These are phyloP conservation scores for Vanessa tameamea DNA, from an alignment of 1,140 invertebrate species.

Conservation along the genomic window DNA sequence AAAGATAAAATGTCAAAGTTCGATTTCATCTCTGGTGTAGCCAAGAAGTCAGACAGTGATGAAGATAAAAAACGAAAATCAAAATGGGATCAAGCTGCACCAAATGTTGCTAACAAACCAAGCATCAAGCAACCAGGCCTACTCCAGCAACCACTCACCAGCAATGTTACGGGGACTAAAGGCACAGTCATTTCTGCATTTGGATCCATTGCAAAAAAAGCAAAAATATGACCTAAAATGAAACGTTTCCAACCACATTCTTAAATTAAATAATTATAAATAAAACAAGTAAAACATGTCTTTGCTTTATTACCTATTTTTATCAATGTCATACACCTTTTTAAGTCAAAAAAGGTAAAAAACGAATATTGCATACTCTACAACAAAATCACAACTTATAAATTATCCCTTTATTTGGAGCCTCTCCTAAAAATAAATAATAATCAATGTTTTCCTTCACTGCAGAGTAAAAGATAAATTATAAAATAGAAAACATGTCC, in stretches of 20 bases:
- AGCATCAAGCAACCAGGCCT: conserved; percentile 83
- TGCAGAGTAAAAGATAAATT: no score
- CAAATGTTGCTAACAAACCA: conserved; percentile 78
- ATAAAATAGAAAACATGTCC: no score
- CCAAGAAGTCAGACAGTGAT: conserved; percentile 85
- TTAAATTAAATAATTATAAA: no score
- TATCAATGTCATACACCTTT: no score
- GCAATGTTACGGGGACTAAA: conserved; percentile 90
- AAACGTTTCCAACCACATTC: background rate
- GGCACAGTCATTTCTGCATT: conserved; percentile 93
- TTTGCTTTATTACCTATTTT: no score
- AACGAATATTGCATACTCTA: no score
- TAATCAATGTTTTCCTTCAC: no score
- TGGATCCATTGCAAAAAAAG: conserved; percentile 92
- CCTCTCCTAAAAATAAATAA: no score
- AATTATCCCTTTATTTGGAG: no score
- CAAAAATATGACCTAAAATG: conserved; percentile 61
- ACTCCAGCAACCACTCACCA: conserved; percentile 86
- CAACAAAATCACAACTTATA: no score
- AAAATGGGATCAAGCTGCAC: conserved; percentile 94
- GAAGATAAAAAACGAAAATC: conserved; percentile 91
- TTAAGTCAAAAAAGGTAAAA: no score
- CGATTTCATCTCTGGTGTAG: conserved; percentile 92
- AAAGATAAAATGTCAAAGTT: conserved; percentile 93
- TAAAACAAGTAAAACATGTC: no score